phyloP scores from a whole-genome alignment of 2,113 vertebrate species.

The Irena cyanogastra region DNA sequence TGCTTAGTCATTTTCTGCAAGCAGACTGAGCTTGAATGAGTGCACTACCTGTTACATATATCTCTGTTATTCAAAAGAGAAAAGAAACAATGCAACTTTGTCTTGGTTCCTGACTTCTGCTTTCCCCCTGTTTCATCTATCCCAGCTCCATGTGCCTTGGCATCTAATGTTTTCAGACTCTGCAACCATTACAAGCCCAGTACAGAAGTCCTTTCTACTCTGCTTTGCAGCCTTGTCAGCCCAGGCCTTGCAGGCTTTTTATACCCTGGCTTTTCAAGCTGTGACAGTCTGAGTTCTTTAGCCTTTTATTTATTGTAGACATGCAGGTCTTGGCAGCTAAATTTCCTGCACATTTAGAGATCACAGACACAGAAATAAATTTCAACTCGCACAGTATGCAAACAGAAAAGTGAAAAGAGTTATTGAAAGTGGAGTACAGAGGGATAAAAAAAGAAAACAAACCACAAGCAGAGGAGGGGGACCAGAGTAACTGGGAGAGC shows the following conservation, averaged over 20 bases:
- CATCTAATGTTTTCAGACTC: not conserved
- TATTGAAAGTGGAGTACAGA: not conserved
- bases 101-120: not conserved
- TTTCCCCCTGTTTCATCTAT: not conserved
- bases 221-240: not conserved
- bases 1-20: not conserved
- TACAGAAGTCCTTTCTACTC: not conserved
- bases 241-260: not conserved
- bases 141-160: not conserved
- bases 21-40: not conserved
- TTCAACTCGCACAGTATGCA: not conserved
- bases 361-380: not conserved
- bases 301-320: not conserved
- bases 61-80: not conserved
- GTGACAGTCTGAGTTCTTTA: not conserved
- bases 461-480: not conserved
- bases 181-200: not conserved
- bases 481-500: not conserved
- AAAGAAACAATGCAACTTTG: not conserved
- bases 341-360: not conserved
- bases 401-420: constrained; percentile 3
- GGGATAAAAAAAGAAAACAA: not conserved
- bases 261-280: not conserved
- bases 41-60: not conserved
- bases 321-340: not conserved